These are phyloP conservation scores for Drosophila dunni DNA, from an alignment of 1,140 invertebrate genomes.

Conservation along the genomic window DNA sequence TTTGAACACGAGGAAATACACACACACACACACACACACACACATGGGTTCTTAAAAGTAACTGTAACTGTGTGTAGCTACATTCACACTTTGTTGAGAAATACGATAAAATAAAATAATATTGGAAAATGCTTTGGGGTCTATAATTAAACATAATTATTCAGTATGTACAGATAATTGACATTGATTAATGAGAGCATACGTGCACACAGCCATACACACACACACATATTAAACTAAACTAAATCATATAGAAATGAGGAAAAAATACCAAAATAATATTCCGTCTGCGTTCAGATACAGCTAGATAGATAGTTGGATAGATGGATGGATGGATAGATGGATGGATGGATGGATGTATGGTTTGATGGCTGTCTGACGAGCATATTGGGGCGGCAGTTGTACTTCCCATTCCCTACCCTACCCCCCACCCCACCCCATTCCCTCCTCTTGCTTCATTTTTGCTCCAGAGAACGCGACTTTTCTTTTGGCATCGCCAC, in stretches of 20 bases:
- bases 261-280: constrained; percentile 73
- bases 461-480: neutral
- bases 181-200: constrained; percentile 84
- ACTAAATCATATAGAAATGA: constrained; percentile 72
- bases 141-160: constrained; percentile 84
- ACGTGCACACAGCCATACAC: constrained; percentile 22
- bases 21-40: too few species aligned
- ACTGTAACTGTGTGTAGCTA: neutral
- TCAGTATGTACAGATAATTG: constrained; percentile 84
- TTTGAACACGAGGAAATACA: constrained; percentile 5
- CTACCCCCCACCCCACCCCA: too few species aligned
- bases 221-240: constrained; percentile 44
- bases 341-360: constrained; percentile 40
- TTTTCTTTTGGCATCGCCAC: constrained; percentile 39
- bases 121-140: constrained; percentile 77
- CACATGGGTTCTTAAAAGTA: neutral
- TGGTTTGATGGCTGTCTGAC: constrained; percentile 36
- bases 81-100: constrained; percentile 18
- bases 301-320: constrained; percentile 43
- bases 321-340: constrained; percentile 44
- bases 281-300: constrained; percentile 68
- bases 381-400: constrained; percentile 46
- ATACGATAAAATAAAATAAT: constrained; percentile 58
- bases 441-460: too few species aligned
- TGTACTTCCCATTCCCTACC: constrained; percentile 5